Base-by-base conservation (phyloP, 2,797 vertebrate genomes). In the Oreonectes daqikongensis region DNA sequence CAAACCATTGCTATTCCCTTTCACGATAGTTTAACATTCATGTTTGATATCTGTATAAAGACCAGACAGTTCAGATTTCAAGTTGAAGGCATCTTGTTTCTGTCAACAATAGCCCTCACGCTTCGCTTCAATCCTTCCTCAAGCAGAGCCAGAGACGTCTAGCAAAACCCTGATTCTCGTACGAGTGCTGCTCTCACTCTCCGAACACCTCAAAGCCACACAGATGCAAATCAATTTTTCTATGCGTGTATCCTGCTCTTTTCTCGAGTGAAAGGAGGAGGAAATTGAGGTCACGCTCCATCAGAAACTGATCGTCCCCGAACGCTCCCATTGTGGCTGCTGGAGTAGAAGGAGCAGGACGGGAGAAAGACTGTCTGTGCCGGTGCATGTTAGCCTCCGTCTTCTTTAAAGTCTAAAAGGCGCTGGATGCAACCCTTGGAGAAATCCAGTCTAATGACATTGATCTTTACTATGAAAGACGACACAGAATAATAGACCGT, bases 141-240 rank as follows among this genome's bases (percentile, higher is more conserved):
- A 28, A 55, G 11, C 50, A 48, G 59, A 57, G 61, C 74, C 69
- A 1, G 63, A 26, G 53, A 65, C 52, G 71, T 46, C 69, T 42
- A 24, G 18, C 69, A 55, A 35, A 71, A 59, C 70, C 20, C 46
- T 50, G 64, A 65, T 26, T 50, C 22, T 22, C 38, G 59, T 42
- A 69, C 42, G 44, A 80, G 66, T 53, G 10, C 7, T 5, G 64
- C 77, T 65, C n/a, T 67, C 42, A 1, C 53, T 75, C 70, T 73
- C 53, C 0, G 28, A 53, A 52, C 69, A 40, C 75, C 70, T 63
- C 60, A 69, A 76, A 79, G 75, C 60, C 73, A 30, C 70, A 79
- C 75, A 82, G 70, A 84, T 84, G 81, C 81, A 81, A 79, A 82
- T 77, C 67, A 82, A 79, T 83, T 79, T 83, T 66, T 70, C 53